A percentile compares a stretch with the other conserved stretches of the same genome.
phyloP scores from a whole-genome alignment of 1,140 invertebrate species.

The Drosophila nikananu region DNA sequence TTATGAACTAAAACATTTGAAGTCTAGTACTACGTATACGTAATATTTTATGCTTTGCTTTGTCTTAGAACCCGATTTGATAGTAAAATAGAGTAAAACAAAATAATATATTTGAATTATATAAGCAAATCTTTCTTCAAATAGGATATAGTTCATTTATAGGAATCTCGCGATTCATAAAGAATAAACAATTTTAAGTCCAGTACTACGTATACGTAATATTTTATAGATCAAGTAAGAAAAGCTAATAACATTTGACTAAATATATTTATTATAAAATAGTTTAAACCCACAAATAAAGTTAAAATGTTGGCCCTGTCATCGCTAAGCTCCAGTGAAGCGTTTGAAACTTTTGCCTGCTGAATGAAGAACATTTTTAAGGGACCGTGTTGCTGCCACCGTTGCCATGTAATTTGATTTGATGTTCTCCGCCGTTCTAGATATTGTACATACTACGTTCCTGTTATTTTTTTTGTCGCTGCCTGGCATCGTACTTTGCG shows the following conservation, averaged over 20 bases:
- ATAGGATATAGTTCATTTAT: too few relatives aligned
- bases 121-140: too few relatives aligned
- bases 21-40: not conserved
- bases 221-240: too few relatives aligned
- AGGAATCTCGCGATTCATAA: too few relatives aligned
- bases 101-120: too few relatives aligned
- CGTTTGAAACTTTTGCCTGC: constrained; percentile 57
- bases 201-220: too few relatives aligned
- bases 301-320: constrained; percentile 1
- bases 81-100: not conserved
- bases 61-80: not conserved
- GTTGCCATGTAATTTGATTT: constrained; percentile 79
- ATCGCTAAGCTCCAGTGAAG: constrained; percentile 27
- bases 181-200: too few relatives aligned
- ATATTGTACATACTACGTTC: constrained; percentile 33
- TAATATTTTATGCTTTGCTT: not conserved
- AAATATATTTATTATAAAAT: not conserved
- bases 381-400: constrained; percentile 52
- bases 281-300: not conserved
- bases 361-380: constrained; percentile 53
- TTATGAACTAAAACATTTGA: not conserved
- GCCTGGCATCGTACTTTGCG: constrained; percentile 47
- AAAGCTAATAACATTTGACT: too few relatives aligned
- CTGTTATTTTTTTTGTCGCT: constrained; percentile 19
- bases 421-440: constrained; percentile 57